Base-by-base conservation (phyloP, 2,888 invertebrate species). In the Diplolepis rosae region DNA sequence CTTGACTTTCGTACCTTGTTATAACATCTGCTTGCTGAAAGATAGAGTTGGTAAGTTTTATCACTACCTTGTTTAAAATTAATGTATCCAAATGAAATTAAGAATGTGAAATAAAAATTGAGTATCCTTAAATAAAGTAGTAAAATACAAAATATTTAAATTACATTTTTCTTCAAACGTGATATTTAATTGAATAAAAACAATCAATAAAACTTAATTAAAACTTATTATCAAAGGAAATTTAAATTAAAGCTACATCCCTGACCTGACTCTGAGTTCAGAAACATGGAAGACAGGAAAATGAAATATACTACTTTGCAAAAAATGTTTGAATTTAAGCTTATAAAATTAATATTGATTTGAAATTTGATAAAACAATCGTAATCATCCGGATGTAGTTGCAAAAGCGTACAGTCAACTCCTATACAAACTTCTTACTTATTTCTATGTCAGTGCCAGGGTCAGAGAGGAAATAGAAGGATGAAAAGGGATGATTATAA, bases 1-100 rank as follows among this genome's bases (percentile, higher is more conserved):
- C 71, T 3, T 76, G 79, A 68, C 77, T 75, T 11, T 74, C 75
- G n/a, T 61, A 68, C 24, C 81, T 83, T 35, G 78, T 75, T 80
- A 85, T 84, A 39, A 72, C 27, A 52, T 78, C 83, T 18, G 79
- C 71, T 83, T 85, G 84, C 84, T 84, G 70, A 42, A 70, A 69
- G 65, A n/a, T n/a, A n/a, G n/a, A n/a, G n/a, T n/a, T n/a, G n/a
- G n/a, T n/a, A n/a, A n/a, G n/a, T n/a, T n/a, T n/a, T n/a, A n/a
- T n/a, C n/a, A n/a, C n/a, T n/a, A n/a, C n/a, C n/a, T n/a, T n/a
- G n/a, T n/a, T n/a, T n/a, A n/a, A n/a, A n/a, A n/a, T n/a, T n/a
- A n/a, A n/a, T n/a, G n/a, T n/a, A n/a, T n/a, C n/a, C n/a, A n/a
- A n/a, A n/a, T n/a, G n/a, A n/a, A n/a, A n/a, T n/a, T n/a, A n/a